Conservation (phyloP, 2,888 invertebrate genomes). For the Drosophila putrida region DNA sequence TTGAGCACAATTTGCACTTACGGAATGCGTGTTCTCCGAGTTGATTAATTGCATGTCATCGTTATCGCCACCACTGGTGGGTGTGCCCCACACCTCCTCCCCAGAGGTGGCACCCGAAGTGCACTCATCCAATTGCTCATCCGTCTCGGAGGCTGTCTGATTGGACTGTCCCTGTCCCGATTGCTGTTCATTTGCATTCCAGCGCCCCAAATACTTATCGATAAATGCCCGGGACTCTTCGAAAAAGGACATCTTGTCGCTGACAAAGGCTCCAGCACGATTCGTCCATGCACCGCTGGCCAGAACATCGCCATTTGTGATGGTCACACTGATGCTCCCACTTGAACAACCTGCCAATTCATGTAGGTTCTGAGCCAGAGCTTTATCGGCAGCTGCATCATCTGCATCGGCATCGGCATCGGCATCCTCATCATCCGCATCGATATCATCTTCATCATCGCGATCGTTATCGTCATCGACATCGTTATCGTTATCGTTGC, state of each 20-base stretch:
- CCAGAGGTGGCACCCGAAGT: conserved; percentile 94
- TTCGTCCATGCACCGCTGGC: conserved; percentile 89
- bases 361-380: conserved; percentile 51
- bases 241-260: conserved; percentile 92
- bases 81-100: conserved; percentile 95
- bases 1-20: conserved; percentile 81
- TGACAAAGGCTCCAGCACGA: conserved; percentile 92
- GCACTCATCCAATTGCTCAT: conserved; percentile 90
- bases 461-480: conserved; percentile 34
- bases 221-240: conserved; percentile 87
- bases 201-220: conserved; percentile 86
- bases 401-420: conserved; percentile 85
- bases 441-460: conserved; percentile 69
- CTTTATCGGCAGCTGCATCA: conserved; percentile 58
- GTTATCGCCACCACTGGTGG: conserved; percentile 93
- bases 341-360: conserved; percentile 50
- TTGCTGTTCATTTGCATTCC: conserved; percentile 84
- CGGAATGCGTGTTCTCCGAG: conserved; percentile 89
- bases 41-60: conserved; percentile 90
- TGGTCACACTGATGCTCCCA: conserved; percentile 14
- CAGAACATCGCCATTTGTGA: conserved; percentile 66
- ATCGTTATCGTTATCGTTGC: conserved; percentile 83
- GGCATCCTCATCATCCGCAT: conserved; percentile 59
- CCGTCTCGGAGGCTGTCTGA: conserved; percentile 84
- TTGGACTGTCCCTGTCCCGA: conserved; percentile 25